Evolutionary conservation across 2,888 invertebrate genomes (phyloP).

Genomic region (Zhuqinia jingwanae): DNA sequence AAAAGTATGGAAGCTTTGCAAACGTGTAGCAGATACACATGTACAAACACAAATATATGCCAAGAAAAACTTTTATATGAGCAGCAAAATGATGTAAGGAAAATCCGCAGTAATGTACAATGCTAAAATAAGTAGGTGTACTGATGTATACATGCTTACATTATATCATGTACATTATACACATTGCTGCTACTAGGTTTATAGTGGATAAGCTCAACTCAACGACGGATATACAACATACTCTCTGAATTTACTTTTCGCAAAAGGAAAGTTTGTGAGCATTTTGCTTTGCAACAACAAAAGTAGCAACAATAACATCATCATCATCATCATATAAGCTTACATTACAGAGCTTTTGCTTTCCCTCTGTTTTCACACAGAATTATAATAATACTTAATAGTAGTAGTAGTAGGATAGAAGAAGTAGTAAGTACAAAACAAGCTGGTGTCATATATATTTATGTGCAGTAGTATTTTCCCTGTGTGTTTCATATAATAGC

Average conservation of each 20-base stretch:
- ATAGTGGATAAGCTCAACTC: too few species aligned
- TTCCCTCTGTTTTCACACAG: conserved; percentile 42
- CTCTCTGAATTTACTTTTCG: too few species aligned
- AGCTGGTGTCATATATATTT: conserved; percentile 54
- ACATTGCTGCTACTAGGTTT: too few species aligned
- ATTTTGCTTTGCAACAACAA: too few species aligned
- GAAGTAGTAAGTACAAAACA: conserved; percentile 40
- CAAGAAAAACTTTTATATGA: too few species aligned
- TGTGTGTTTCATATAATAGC: not conserved
- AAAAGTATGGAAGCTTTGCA: not conserved
- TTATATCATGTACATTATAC: not conserved
- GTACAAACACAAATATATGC: not conserved
- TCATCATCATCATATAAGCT: too few species aligned
- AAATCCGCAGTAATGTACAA: conserved; percentile 24
- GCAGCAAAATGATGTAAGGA: not conserved
- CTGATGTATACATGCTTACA: not conserved
- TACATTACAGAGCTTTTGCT: too few species aligned
- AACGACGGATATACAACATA: too few species aligned
- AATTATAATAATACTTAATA: conserved; percentile 58
- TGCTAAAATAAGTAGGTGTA: not conserved
- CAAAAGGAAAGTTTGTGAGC: too few species aligned
- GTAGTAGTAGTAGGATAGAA: too few species aligned
- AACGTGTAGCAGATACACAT: not conserved
- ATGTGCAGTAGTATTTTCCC: conserved; percentile 30
- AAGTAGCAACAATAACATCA: too few species aligned